Evolutionary conservation across 2,888 invertebrate genomes (phyloP), one percentile per base, ranked within the genome.

Genomic region (Thymelicus acteon): DNA sequence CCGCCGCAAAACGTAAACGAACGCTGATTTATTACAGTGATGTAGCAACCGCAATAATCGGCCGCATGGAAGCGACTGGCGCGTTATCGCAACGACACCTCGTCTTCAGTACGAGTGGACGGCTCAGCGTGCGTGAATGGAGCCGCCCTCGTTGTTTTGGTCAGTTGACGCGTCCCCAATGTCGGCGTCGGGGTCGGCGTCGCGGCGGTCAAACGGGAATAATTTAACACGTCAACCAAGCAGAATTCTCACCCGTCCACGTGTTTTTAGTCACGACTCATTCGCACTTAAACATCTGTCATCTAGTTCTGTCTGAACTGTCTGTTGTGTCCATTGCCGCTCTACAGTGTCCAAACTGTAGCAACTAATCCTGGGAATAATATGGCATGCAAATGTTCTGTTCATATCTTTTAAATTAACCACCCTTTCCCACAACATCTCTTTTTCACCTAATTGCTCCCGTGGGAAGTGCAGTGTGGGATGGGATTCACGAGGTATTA

Each of bases 61-160:
- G 81, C 85, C 82, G 92, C 90, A 88, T 86, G 88, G 86, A 89
- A 87, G 84, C 89, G 90, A 93, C 93, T 93, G 92, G 86, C 89
- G 84, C 83, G 88, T 91, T 93, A 92, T 92, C 91, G 88, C 82
- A 75, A 79, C 87, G 84, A 88, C 88, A 89, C 89, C 89, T 90
- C 88, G 90, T 88, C 87, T 90, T 88, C 86, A 87, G 86, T 78
- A 80, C 77, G 81, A 86, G 85, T 85, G 83, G 84, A 85, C 82
- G 83, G 87, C 83, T 85, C 85, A 83, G 84, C 82, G 83, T 85
- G 74, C 84, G 86, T 85, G 88, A 88, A 87, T 87, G 86, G 85
- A 82, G 82, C 78, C 85, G 87, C 80, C 87, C 89, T 84, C 85
- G 84, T 83, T 87, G 89, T 88, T 86, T 87, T 87, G 89, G 87